Conservation (phyloP, 1,140 invertebrate genomes). For the Meloidogyne exigua region DNA sequence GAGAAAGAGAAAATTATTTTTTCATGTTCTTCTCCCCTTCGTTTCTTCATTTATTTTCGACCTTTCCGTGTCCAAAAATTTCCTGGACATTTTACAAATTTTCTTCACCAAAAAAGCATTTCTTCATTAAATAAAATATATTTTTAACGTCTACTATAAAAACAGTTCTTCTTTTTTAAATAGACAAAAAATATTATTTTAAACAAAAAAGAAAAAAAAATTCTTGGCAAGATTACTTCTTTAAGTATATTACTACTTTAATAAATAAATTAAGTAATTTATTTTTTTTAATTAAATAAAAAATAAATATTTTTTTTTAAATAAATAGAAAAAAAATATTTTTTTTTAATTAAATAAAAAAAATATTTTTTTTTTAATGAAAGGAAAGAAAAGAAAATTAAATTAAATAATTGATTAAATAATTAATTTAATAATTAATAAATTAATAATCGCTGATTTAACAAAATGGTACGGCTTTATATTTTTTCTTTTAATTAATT, state of each 20-base stretch:
- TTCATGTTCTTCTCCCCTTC: neutral
- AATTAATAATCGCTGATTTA: neutral
- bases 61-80: slow-evolving; percentile 11
- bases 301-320: neutral
- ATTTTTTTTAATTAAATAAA: neutral
- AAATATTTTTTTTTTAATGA: too few species aligned
- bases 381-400: too few species aligned
- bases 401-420: neutral
- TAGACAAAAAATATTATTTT: neutral
- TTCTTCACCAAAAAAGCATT: slow-evolving; percentile 3
- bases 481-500: neutral
- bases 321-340: neutral
- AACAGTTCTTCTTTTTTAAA: neutral
- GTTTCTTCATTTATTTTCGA: neutral
- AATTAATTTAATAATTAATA: neutral
- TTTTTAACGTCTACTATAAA: neutral
- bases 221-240: slow-evolving; percentile 18
- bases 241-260: too few species aligned
- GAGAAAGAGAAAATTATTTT: neutral
- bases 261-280: neutral
- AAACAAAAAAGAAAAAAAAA: neutral
- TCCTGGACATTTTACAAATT: slow-evolving; percentile 28
- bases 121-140: slow-evolving; percentile 8
- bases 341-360: neutral
- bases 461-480: neutral